Evolutionary conservation across 1,140 invertebrate species (phyloP).

Genomic region (Bicyclus anynana): DNA sequence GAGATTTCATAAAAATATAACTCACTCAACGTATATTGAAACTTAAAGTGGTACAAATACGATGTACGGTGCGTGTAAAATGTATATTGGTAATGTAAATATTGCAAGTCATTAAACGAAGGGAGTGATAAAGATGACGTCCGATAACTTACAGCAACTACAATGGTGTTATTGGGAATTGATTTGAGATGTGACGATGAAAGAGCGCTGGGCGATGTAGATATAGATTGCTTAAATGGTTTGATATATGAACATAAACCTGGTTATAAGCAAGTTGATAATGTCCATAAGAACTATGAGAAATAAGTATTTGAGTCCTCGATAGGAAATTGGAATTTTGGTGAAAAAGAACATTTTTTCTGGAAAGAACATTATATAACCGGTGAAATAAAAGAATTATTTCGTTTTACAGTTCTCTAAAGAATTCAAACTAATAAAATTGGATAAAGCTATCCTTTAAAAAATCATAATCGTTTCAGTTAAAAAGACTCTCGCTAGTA

Average conservation of each 20-base stretch:
- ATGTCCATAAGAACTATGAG: background rate
- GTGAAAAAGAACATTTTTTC: too few relatives aligned
- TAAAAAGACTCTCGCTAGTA: too few relatives aligned
- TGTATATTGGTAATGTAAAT: constrained; percentile 22
- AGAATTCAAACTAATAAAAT: too few relatives aligned
- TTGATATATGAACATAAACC: too few relatives aligned
- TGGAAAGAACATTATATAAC: too few relatives aligned
- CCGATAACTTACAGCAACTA: constrained; percentile 47
- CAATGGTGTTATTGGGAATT: constrained; percentile 50
- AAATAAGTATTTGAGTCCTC: too few relatives aligned
- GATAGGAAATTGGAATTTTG: too few relatives aligned
- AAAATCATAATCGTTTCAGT: too few relatives aligned
- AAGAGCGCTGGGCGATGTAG: constrained; percentile 13
- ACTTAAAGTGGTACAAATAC: constrained; percentile 7
- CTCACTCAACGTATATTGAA: background rate
- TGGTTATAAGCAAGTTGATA: background rate
- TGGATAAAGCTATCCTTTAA: too few relatives aligned
- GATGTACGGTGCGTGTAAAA: background rate
- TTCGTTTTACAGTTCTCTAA: too few relatives aligned
- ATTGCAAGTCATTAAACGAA: constrained; percentile 50
- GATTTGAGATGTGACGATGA: constrained; percentile 46
- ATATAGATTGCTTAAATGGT: constrained; percentile 1
- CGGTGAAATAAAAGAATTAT: too few relatives aligned
- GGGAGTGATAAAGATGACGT: constrained; percentile 57
- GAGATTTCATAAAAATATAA: background rate